Evolutionary conservation across 2,797 vertebrate genomes (phyloP).

Genomic region (Philypnodon macrostomus): DNA sequence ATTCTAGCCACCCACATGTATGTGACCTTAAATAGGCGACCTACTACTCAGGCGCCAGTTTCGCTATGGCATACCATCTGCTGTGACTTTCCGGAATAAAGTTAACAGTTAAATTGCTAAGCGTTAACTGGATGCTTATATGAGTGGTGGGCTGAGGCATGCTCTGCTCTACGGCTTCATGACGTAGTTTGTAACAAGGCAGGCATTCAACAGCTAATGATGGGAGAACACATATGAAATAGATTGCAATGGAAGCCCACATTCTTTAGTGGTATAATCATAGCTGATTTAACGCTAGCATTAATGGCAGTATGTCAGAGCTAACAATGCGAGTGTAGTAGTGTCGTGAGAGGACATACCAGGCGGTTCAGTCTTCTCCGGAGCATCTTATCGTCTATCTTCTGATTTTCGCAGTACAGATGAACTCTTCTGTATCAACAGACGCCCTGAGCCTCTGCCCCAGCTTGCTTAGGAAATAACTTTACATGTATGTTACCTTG

Average conservation of each 20-base stretch:
- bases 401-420: constrained; percentile 45
- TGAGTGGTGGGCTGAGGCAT: constrained; percentile 12
- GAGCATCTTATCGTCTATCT: constrained; percentile 68
- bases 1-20: not conserved
- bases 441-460: constrained; percentile 54
- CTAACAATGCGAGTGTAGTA: constrained; percentile 31
- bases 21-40: constrained; percentile 10
- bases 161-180: constrained; percentile 13
- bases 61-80: constrained; percentile 9
- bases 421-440: constrained; percentile 54
- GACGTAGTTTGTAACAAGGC: constrained; percentile 15
- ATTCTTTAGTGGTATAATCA: constrained; percentile 10
- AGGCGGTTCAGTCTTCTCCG: constrained; percentile 73
- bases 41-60: not conserved
- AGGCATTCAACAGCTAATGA: not conserved
- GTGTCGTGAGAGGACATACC: constrained; percentile 66
- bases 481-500: constrained; percentile 72
- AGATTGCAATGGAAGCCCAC: not conserved
- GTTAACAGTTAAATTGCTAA: constrained; percentile 18
- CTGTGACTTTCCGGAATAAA: constrained; percentile 43
- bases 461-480: constrained; percentile 62
- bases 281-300: constrained; percentile 30
- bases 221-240: not conserved
- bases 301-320: constrained; percentile 38
- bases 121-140: constrained; percentile 7